phyloP scores from a whole-genome alignment of 2,113 vertebrate genomes.

The Peucedramus taeniatus region DNA sequence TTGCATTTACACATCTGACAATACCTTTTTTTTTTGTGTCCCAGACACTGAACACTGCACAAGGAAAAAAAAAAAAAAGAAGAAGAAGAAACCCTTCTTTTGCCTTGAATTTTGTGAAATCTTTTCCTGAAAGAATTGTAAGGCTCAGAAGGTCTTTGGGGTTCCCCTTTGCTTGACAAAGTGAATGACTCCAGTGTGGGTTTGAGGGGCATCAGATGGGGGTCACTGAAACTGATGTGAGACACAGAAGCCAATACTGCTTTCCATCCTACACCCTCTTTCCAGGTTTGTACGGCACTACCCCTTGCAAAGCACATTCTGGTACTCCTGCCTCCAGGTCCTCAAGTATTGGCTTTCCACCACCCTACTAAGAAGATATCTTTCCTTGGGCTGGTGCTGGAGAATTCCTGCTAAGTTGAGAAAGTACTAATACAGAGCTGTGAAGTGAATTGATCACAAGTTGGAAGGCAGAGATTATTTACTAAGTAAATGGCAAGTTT shows the following conservation, averaged over 20 bases:
- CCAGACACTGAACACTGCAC: background rate
- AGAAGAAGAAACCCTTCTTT: background rate
- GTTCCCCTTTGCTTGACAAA: background rate
- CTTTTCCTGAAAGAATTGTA: background rate
- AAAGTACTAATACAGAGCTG: background rate
- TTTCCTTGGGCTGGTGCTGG: background rate
- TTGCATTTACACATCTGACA: constrained; percentile 61
- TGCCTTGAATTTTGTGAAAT: background rate
- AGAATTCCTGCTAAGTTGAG: background rate
- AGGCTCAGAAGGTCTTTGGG: background rate
- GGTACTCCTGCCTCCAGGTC: background rate
- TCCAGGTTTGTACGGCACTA: background rate
- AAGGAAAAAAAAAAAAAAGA: background rate
- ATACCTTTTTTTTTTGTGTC: background rate
- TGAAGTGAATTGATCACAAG: background rate
- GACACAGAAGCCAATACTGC: background rate
- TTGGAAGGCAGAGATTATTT: background rate
- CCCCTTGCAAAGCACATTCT: background rate
- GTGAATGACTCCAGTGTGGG: background rate
- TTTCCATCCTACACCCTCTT: background rate
- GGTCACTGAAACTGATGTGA: background rate
- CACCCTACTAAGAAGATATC: background rate
- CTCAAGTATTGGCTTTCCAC: background rate
- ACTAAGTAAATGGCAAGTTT: background rate
- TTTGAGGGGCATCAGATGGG: background rate